These are phyloP conservation scores for Drosophila ironensis DNA, from an alignment of 1,140 invertebrate genomes.

Conservation along the genomic window DNA sequence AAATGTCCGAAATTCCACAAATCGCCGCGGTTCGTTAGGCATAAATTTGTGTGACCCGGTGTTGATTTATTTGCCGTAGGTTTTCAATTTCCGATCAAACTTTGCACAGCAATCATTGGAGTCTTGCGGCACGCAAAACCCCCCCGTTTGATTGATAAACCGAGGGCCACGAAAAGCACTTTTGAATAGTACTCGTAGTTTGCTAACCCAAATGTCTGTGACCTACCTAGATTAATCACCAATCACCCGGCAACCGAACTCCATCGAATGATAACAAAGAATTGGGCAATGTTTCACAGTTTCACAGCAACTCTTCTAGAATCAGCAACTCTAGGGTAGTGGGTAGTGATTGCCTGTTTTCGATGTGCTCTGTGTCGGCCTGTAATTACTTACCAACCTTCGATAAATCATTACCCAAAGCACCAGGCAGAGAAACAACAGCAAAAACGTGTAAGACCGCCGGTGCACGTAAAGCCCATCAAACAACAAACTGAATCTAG, in stretches of 20 bases:
- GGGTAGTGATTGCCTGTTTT: no score
- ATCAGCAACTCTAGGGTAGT: no score
- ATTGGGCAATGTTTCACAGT: not conserved
- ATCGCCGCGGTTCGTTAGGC: constrained; percentile 6
- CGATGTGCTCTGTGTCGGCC: no score
- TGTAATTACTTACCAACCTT: constrained; percentile 51
- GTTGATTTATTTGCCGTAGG: not conserved
- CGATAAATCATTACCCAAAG: constrained; percentile 27
- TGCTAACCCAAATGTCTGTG: constrained; percentile 2
- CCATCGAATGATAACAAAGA: not conserved
- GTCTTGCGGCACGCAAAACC: no score
- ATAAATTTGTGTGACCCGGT: not conserved
- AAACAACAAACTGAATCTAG: constrained; percentile 67
- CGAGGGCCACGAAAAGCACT: no score
- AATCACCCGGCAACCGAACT: not conserved
- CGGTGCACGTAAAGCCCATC: constrained; percentile 58
- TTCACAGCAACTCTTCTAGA: no score
- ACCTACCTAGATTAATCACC: no score
- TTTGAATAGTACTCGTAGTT: no score
- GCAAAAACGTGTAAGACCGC: constrained; percentile 56
- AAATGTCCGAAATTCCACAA: constrained; percentile 29
- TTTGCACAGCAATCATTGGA: no score
- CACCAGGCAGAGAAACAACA: not conserved
- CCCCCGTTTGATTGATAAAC: no score
- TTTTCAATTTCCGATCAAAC: not conserved